Evolutionary conservation across 2,797 vertebrate genomes (phyloP), one percentile per base, ranked within the genome.

Genomic region (Aplochiton taeniatus): DNA sequence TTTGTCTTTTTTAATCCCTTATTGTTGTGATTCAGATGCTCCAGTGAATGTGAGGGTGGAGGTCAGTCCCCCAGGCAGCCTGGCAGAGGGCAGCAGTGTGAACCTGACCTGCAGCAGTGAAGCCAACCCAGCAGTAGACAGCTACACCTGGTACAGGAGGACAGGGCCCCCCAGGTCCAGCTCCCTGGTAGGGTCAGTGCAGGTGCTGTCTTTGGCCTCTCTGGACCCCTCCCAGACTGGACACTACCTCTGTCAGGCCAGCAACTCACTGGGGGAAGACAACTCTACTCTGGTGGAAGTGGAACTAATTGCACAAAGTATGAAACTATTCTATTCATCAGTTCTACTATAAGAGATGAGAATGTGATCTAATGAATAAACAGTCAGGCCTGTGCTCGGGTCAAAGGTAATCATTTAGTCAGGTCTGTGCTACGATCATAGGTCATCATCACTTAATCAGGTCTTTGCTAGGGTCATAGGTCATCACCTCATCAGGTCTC

Each of bases 111-210:
- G 85, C 77, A 81, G 64, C 75, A 70, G 78, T 58, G 42, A 11
- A 8, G 83, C 85, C 17, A 83, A 86, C 72, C 85, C 88, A 2
- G 43, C 78, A 31, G 77, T 69, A 51, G 45, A 80, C 53, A 72
- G 4, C 72, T 86, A 84, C 78, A 80, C 61, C 60, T 89, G 87
- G 85, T 85, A 70, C 77, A 74, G 48, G 67, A 46, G 2, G 14
- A 17, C 62, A 2, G 20, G 8, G 0, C 11, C 74, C 16, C n/a
- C 20, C 4, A 1, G 18, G 31, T 58, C 56, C 61, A 46, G 56
- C 62, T 66, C 69, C 10, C 11, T 66, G 68, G 6, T 73, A 49
- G 83, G 79, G 52, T 77, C 78, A 50, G 84, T 76, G 49, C 72
- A 61, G 61, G 53, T 80, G 58, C 51, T 88, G 55, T 67, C 56